These are phyloP conservation scores for Gallinago undulata DNA, from an alignment of 2,113 vertebrate genomes.

Conservation along the genomic window DNA sequence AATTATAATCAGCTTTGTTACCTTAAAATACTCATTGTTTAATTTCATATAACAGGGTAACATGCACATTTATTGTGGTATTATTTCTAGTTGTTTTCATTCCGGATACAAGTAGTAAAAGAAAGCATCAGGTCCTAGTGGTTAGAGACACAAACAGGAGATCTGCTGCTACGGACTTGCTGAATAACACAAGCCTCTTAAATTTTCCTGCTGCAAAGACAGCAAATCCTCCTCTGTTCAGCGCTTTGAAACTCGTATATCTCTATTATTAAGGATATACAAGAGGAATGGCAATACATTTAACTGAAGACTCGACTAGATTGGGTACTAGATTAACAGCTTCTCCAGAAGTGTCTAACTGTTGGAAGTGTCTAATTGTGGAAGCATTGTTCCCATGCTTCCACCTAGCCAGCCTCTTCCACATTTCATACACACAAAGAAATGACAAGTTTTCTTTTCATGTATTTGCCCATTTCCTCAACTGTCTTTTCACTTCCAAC, in stretches of 20 bases:
- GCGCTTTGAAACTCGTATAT: not conserved
- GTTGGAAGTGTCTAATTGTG: too few relatives aligned
- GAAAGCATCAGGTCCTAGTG: not conserved
- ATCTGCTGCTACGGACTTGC: not conserved
- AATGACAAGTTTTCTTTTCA: not conserved
- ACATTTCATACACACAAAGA: rapidly evolving
- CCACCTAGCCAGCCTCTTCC: not conserved
- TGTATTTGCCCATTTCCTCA: not conserved
- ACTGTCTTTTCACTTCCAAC: not conserved
- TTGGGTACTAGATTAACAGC: not conserved
- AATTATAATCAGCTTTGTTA: not conserved
- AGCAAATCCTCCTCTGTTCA: not conserved
- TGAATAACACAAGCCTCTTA: not conserved
- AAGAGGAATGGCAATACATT: not conserved
- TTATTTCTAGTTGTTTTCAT: not conserved
- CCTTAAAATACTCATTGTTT: not conserved
- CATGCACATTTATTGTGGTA: not conserved
- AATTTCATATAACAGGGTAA: not conserved
- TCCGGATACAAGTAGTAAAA: not conserved
- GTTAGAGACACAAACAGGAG: not conserved
- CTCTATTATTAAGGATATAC: not conserved
- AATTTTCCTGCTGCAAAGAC: not conserved
- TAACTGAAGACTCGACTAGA: not conserved
- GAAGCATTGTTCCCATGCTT: not conserved
- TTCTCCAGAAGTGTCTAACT: not conserved